Conservation (phyloP, 1,140 invertebrate genomes). For the Pomacea maculata region DNA sequence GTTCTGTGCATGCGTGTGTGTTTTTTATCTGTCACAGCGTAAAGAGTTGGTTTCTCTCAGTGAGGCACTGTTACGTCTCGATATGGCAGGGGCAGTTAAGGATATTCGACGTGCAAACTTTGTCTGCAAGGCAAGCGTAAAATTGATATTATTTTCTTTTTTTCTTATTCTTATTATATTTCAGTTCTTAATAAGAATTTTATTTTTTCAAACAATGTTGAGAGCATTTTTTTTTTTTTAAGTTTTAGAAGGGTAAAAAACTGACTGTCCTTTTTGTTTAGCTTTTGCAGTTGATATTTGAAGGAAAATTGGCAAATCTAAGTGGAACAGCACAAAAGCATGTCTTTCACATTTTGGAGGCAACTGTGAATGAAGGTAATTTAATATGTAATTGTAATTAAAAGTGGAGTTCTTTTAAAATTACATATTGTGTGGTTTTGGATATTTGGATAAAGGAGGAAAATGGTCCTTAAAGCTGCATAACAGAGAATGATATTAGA, state of each 20-base stretch:
- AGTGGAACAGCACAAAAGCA: constrained; percentile 94
- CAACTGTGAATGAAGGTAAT: constrained; percentile 88
- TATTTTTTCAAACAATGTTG: no score
- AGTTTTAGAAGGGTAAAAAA: no score
- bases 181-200: no score
- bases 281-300: constrained; percentile 86
- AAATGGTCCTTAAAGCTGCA: no score
- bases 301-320: constrained; percentile 82
- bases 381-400: no score
- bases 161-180: background rate
- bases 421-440: no score
- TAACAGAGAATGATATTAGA: no score
- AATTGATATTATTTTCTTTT: background rate
- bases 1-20: background rate
- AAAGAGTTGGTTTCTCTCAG: constrained; percentile 85
- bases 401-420: no score
- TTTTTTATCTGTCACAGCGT: constrained; percentile 16
- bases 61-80: constrained; percentile 92
- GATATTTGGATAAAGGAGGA: no score
- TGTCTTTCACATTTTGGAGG: constrained; percentile 91
- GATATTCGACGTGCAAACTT: constrained; percentile 96
- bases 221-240: no score
- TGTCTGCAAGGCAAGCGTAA: constrained; percentile 80
- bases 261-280: constrained; percentile 46
- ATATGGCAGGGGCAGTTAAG: constrained; percentile 92